A percentile compares a stretch with the other conserved stretches of the same genome.
These are phyloP conservation scores for Pentalonia nigronervosa DNA, from an alignment of 1,140 invertebrate genomes.

Conservation along the genomic window DNA sequence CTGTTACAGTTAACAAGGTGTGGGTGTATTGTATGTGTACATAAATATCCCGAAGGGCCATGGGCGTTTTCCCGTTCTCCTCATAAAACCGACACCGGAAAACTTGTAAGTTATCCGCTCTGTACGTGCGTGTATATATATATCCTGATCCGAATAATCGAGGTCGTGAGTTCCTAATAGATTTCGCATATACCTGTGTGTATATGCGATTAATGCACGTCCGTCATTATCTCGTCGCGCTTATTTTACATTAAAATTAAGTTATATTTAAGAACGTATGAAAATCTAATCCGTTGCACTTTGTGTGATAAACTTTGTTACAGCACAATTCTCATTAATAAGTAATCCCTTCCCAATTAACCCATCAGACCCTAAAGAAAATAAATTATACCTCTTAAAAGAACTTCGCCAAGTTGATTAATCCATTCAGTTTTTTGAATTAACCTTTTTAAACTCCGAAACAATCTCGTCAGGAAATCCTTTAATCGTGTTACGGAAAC, in stretches of 20 bases:
- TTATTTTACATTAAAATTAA: constrained; percentile 7
- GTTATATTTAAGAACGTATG: constrained; percentile 15
- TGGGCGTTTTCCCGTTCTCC: neutral
- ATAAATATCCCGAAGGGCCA: neutral
- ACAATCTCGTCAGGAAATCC: constrained; percentile 45
- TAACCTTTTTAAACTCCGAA: constrained; percentile 53
- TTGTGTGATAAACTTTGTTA: constrained; percentile 43
- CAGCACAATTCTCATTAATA: constrained; percentile 50
- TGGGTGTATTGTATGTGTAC: neutral
- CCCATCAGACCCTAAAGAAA: constrained; percentile 50
- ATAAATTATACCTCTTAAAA: constrained; percentile 53
- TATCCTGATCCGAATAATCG: neutral
- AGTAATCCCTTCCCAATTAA: constrained; percentile 52
- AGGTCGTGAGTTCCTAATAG: neutral
- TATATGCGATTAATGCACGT: neutral
- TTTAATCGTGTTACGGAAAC: constrained; percentile 44
- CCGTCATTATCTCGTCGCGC: neutral
- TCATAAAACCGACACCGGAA: neutral
- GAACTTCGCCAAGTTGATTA: constrained; percentile 48
- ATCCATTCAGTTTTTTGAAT: constrained; percentile 48
- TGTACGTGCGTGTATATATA: neutral
- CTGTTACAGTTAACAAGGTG: neutral
- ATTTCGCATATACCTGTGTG: neutral
- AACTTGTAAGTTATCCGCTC: neutral
- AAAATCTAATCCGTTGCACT: constrained; percentile 30